Conservation (phyloP, 2,888 invertebrate genomes). For the Lasioglossum calceatum region DNA sequence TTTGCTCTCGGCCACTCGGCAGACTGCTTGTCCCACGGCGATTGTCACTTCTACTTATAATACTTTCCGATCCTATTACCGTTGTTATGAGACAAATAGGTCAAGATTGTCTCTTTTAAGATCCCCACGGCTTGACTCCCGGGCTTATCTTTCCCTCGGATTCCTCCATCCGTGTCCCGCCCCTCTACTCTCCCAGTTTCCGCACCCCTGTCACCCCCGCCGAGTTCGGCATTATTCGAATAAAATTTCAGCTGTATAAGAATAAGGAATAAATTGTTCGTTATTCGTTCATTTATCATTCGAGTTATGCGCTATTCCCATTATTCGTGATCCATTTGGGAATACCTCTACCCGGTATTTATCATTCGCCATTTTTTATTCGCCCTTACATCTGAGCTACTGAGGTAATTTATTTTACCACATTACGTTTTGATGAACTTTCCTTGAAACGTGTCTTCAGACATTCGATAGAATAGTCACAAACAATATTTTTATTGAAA, state of each 20-base stretch:
- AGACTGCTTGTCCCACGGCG: slow-evolving; percentile 73
- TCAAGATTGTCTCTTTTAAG: slow-evolving; percentile 67
- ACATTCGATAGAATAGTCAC: background rate
- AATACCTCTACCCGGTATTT: background rate
- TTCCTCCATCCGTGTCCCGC: background rate
- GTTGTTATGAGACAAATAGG: slow-evolving; percentile 77
- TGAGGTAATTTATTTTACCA: background rate
- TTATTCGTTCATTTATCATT: slow-evolving; percentile 1
- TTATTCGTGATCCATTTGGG: background rate
- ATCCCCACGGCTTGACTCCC: slow-evolving; percentile 56
- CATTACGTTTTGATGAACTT: background rate
- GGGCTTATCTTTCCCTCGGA: slow-evolving; percentile 43
- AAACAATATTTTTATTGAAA: background rate
- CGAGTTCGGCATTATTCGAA: slow-evolving; percentile 1
- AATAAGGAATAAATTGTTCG: background rate
- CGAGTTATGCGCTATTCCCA: background rate
- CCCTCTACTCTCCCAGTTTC: background rate
- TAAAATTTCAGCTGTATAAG: background rate
- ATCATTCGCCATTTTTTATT: background rate
- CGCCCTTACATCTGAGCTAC: background rate
- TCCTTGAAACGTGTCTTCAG: background rate
- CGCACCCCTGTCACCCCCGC: background rate
- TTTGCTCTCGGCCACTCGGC: slow-evolving; percentile 56
- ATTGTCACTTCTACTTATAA: slow-evolving; percentile 74
- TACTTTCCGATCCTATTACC: slow-evolving; percentile 76